phyloP scores from a whole-genome alignment of 2,888 invertebrate species.

The Synanthedon vespiformis region DNA sequence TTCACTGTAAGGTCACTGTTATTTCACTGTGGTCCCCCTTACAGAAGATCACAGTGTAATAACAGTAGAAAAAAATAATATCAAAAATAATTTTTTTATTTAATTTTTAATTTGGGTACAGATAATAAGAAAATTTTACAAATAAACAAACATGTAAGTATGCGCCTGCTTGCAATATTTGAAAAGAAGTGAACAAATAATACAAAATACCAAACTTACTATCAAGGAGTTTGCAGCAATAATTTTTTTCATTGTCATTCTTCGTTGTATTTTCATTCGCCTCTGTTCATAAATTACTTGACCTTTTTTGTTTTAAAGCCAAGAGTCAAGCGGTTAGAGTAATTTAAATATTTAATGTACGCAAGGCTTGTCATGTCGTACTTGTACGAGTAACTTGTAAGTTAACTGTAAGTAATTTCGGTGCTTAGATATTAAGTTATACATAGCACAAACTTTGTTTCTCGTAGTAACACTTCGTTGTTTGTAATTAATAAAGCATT shows the following conservation, averaged over 20 bases:
- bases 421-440: not conserved
- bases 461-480: not conserved
- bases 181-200: no score
- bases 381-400: not conserved
- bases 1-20: no score
- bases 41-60: no score
- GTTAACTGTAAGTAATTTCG: slow-evolving; percentile 5
- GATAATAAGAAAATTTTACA: no score
- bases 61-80: no score
- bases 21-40: no score
- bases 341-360: slow-evolving; percentile 25
- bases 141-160: no score
- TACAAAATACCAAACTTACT: no score
- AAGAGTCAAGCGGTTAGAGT: slow-evolving; percentile 18
- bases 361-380: slow-evolving; percentile 13
- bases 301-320: slow-evolving; percentile 18
- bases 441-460: not conserved
- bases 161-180: no score
- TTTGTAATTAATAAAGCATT: not conserved
- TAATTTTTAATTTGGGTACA: no score
- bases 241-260: slow-evolving; percentile 4
- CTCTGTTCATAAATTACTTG: slow-evolving; percentile 12
- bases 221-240: no score
- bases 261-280: slow-evolving; percentile 8
- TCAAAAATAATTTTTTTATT: no score